Percentiles rank a stretch among this genome's conserved stretches.
These are phyloP conservation scores for Aythya baeri DNA, from an alignment of 2,113 vertebrate species.

Conservation along the genomic window DNA sequence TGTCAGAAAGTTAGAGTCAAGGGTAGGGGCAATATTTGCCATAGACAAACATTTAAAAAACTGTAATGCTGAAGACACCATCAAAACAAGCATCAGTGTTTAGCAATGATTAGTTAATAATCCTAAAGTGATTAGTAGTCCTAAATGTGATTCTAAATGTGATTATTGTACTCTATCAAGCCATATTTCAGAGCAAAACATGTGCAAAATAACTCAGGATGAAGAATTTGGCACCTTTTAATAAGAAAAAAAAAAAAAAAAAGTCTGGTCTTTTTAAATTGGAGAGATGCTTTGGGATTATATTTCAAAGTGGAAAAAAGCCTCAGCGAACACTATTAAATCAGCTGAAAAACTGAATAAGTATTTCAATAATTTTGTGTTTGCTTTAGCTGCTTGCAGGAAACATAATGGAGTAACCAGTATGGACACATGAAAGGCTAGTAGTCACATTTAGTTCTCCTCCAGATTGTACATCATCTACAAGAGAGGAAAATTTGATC, in stretches of 20 bases:
- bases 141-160: neutral
- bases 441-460: neutral
- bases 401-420: neutral
- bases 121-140: neutral
- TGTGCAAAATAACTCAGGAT: neutral
- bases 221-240: neutral
- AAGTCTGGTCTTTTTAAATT: neutral
- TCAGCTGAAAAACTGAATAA: neutral
- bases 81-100: neutral
- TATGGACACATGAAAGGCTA: neutral
- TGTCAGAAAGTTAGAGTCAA: neutral
- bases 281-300: accelerated
- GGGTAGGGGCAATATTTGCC: neutral
- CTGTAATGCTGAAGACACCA: neutral
- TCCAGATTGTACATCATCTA: neutral
- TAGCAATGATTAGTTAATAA: neutral
- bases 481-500: neutral
- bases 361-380: neutral
- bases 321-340: neutral
- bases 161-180: neutral
- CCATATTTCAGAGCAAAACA: neutral
- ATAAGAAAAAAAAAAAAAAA: neutral
- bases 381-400: neutral
- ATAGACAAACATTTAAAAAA: neutral
- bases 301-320: neutral